Percentiles rank a stretch among this genome's conserved stretches.
phyloP scores from a whole-genome alignment of 1,140 invertebrate species.

The Heliconius hermathena region DNA sequence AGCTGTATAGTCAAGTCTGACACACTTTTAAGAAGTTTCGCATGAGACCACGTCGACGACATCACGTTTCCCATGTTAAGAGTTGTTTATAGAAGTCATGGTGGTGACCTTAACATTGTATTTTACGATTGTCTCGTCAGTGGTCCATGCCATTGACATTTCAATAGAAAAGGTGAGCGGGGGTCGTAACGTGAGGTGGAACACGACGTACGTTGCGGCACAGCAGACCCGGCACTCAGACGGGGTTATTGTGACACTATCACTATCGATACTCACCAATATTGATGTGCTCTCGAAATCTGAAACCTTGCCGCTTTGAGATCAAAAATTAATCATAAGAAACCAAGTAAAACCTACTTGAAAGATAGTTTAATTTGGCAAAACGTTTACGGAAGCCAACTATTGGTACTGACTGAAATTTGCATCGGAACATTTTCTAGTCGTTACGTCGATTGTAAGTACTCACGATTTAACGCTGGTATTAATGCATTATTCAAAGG shows the following conservation, averaged over 20 bases:
- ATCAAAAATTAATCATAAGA: not conserved
- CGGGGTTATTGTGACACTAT: slow-evolving; percentile 34
- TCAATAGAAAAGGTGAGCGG: slow-evolving; percentile 77
- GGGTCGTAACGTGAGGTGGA: slow-evolving; percentile 69
- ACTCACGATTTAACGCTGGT: slow-evolving; percentile 80
- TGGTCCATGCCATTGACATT: slow-evolving; percentile 74
- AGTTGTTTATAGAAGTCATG: slow-evolving; percentile 81
- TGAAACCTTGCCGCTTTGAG: not conserved
- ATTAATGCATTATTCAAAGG: slow-evolving; percentile 81
- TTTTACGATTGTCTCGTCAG: slow-evolving; percentile 80
- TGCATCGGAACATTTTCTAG: slow-evolving; percentile 75
- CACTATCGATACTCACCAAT: slow-evolving; percentile 23
- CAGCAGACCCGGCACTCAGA: slow-evolving; percentile 36
- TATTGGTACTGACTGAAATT: slow-evolving; percentile 71
- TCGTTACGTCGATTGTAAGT: slow-evolving; percentile 72
- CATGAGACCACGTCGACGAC: slow-evolving; percentile 62
- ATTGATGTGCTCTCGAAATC: not conserved
- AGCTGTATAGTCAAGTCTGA: slow-evolving; percentile 60
- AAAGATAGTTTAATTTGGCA: slow-evolving; percentile 56
- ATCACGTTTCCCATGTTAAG: slow-evolving; percentile 78
- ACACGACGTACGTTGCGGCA: slow-evolving; percentile 63
- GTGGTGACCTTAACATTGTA: slow-evolving; percentile 80
- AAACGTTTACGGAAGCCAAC: slow-evolving; percentile 70
- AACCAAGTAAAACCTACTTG: not conserved
- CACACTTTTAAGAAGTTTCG: slow-evolving; percentile 71